A percentile compares a stretch with the other conserved stretches of the same genome.
Conservation (phyloP, 2,888 invertebrate genomes). For the Cryptocephalus primarius region DNA sequence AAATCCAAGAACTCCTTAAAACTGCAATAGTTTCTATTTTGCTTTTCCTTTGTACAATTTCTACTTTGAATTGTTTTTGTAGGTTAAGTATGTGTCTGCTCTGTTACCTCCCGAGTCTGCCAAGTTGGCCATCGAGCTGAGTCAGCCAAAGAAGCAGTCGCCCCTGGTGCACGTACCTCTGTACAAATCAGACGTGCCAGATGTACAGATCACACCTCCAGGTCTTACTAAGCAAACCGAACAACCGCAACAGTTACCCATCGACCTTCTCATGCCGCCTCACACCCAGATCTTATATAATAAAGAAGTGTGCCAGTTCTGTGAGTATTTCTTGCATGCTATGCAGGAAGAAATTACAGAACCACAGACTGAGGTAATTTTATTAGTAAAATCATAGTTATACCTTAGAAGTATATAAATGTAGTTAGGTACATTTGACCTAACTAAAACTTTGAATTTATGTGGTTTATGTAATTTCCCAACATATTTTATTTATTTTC, state of each 20-base stretch:
- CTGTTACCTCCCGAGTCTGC: slow-evolving; percentile 3
- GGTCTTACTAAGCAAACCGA: background rate
- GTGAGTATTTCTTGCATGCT: slow-evolving; percentile 73
- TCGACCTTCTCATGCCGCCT: slow-evolving; percentile 40
- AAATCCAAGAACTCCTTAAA: no score
- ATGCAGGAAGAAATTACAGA: slow-evolving; percentile 62
- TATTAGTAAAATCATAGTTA: slow-evolving; percentile 39
- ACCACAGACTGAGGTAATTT: slow-evolving; percentile 59
- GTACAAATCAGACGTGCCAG: background rate
- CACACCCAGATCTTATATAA: slow-evolving; percentile 29
- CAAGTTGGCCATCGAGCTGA: slow-evolving; percentile 2
- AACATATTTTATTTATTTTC: slow-evolving; percentile 17
- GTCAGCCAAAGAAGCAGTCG: background rate
- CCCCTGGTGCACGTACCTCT: slow-evolving; percentile 4
- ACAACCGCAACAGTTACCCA: slow-evolving; percentile 37
- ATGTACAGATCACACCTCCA: slow-evolving; percentile 2
- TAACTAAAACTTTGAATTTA: no score
- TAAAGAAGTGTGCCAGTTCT: slow-evolving; percentile 59
- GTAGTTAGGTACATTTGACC: no score
- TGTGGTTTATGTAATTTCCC: no score
- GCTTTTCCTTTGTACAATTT: no score
- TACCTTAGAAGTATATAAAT: no score
- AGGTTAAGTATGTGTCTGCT: no score
- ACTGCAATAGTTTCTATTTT: no score
- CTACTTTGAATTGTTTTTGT: no score